Conservation (phyloP, 2,113 vertebrate species). For the Pomatorhinus ruficollis region DNA sequence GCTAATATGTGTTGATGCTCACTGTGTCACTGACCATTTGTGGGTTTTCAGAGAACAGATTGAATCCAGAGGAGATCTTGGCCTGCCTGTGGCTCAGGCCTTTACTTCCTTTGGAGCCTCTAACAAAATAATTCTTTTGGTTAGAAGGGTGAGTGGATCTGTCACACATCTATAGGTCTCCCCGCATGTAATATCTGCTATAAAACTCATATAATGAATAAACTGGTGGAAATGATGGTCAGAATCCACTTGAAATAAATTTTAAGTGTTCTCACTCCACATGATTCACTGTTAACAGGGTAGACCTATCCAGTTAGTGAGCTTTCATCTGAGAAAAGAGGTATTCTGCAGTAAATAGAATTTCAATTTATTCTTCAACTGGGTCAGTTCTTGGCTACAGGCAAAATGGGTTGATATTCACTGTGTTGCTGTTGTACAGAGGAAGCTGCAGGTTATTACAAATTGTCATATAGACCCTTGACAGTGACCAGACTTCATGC, state of each 20-base stretch:
- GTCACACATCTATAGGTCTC: neutral
- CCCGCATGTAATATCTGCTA: fast-evolving
- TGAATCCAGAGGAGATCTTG: too few species aligned
- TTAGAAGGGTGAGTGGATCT: fast-evolving
- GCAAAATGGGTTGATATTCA: neutral
- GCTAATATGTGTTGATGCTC: neutral
- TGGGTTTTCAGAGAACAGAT: neutral
- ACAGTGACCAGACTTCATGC: neutral
- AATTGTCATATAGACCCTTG: neutral
- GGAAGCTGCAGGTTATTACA: neutral
- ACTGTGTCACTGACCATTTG: neutral
- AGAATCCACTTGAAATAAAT: neutral
- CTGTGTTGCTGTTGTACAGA: neutral
- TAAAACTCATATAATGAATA: neutral
- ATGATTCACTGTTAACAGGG: neutral
- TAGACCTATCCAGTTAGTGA: neutral
- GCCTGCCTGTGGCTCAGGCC: neutral
- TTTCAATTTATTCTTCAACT: neutral
- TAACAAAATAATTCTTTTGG: neutral
- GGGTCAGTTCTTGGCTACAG: neutral
- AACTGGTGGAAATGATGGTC: neutral
- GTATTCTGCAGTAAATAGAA: neutral
- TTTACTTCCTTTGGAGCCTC: neutral
- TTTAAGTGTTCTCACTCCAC: neutral
- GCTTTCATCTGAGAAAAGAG: neutral